Percentiles rank a stretch among this genome's conserved stretches.
phyloP scores from a whole-genome alignment of 2,113 vertebrate species.

The Antennarius striatus region DNA sequence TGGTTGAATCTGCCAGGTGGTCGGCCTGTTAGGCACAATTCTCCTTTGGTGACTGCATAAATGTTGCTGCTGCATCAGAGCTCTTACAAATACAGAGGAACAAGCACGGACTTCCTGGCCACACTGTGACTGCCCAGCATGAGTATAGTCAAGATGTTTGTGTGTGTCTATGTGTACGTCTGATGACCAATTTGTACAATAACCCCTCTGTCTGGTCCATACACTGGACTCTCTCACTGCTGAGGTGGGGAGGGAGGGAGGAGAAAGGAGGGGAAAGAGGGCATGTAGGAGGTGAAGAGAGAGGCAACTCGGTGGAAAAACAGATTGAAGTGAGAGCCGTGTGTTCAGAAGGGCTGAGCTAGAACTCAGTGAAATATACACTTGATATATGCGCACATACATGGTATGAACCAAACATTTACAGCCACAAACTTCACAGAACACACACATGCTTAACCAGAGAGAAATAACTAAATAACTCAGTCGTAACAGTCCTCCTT shows the following conservation, averaged over 20 bases:
- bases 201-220: constrained; percentile 47
- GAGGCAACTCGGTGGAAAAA: constrained; percentile 50
- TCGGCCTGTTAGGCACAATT: background rate
- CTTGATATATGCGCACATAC: constrained; percentile 1
- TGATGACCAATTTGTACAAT: constrained; percentile 53
- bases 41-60: background rate
- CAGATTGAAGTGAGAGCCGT: constrained; percentile 28
- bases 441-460: no score
- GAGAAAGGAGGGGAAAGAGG: constrained; percentile 2
- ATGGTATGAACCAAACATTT: background rate
- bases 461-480: no score
- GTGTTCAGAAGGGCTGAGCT: constrained; percentile 13
- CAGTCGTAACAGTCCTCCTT: no score
- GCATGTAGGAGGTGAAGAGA: constrained; percentile 23
- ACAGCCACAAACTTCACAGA: no score
- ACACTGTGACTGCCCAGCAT: constrained; percentile 24
- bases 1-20: background rate
- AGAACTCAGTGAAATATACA: constrained; percentile 27
- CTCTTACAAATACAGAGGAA: constrained; percentile 8
- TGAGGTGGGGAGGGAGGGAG: constrained; percentile 19
- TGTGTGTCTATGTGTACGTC: constrained; percentile 11
- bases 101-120: constrained; percentile 22
- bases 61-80: background rate
- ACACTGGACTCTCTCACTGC: constrained; percentile 65
- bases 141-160: constrained; percentile 44